Conservation (phyloP, 2,113 vertebrate genomes). For the Sitta europaea region DNA sequence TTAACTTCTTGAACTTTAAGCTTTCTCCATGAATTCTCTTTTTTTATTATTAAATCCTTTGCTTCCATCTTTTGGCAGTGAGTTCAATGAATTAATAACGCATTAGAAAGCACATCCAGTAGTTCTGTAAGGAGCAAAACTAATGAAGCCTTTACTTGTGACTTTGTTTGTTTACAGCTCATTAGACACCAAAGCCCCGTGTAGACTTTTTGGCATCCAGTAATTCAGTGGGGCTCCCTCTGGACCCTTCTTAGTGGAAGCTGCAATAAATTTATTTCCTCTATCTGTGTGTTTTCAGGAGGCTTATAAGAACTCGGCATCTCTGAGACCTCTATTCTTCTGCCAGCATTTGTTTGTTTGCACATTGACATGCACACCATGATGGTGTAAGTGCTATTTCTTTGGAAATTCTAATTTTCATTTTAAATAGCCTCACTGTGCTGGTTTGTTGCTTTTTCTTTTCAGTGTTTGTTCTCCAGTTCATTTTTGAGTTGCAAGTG, state of each 20-base stretch:
- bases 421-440: not conserved
- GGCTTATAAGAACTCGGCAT: not conserved
- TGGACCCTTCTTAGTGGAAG: not conserved
- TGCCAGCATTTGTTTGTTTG: not conserved
- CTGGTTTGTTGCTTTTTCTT: not conserved
- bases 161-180: not conserved
- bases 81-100: not conserved
- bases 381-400: not conserved
- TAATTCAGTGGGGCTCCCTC: not conserved
- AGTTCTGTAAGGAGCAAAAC: not conserved
- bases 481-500: not conserved
- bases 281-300: not conserved
- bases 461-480: not conserved
- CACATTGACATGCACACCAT: not conserved
- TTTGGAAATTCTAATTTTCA: not conserved
- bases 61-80: not conserved
- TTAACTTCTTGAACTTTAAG: not conserved
- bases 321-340: not conserved
- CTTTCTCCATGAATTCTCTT: not conserved
- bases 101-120: not conserved
- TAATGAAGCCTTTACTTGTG: constrained; percentile 32
- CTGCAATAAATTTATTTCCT: not conserved
- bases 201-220: not conserved
- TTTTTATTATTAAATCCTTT: not conserved
- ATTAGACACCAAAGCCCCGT: not conserved